A percentile compares a stretch with the other conserved stretches of the same genome.
These are phyloP conservation scores for Theristicus caerulescens DNA, from an alignment of 2,113 vertebrate species.

Conservation along the genomic window DNA sequence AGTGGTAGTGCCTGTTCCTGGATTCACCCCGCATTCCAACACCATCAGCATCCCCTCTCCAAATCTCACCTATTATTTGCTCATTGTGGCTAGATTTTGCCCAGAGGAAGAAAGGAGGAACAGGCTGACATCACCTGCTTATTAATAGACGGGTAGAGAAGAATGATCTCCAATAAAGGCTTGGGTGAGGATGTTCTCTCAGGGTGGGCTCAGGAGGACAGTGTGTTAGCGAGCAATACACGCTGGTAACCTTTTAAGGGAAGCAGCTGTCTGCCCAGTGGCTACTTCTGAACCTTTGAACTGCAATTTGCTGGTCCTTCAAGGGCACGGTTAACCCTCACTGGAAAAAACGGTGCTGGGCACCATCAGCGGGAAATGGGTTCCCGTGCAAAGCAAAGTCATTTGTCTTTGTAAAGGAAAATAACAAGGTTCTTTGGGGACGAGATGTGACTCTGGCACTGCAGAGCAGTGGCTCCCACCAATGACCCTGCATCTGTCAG, in stretches of 20 bases:
- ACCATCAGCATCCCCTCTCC: constrained; percentile 70
- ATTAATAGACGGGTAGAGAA: constrained; percentile 40
- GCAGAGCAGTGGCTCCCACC: not conserved
- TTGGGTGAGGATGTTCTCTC: not conserved
- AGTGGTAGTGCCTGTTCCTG: constrained; percentile 67
- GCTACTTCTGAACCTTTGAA: not conserved
- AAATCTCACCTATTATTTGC: constrained; percentile 59
- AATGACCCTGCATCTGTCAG: fast-evolving
- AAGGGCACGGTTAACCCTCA: not conserved
- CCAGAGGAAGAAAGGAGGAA: constrained; percentile 41
- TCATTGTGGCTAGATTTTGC: constrained; percentile 69
- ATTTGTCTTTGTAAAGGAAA: not conserved
- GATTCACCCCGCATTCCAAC: constrained; percentile 73
- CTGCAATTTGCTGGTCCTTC: not conserved
- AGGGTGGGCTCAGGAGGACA: not conserved
- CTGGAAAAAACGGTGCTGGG: not conserved
- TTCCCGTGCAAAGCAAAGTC: not conserved
- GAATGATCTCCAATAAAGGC: constrained; percentile 12
- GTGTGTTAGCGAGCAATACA: not conserved
- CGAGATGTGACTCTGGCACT: not conserved
- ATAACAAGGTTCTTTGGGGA: not conserved
- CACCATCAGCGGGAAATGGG: not conserved
- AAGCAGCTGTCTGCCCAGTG: not conserved
- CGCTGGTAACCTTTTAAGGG: not conserved
- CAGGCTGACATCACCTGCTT: constrained; percentile 66